A percentile compares a stretch with the other conserved stretches of the same genome.
These are phyloP conservation scores for Dascyllus trimaculatus DNA, from an alignment of 2,113 vertebrate species.

Conservation along the genomic window DNA sequence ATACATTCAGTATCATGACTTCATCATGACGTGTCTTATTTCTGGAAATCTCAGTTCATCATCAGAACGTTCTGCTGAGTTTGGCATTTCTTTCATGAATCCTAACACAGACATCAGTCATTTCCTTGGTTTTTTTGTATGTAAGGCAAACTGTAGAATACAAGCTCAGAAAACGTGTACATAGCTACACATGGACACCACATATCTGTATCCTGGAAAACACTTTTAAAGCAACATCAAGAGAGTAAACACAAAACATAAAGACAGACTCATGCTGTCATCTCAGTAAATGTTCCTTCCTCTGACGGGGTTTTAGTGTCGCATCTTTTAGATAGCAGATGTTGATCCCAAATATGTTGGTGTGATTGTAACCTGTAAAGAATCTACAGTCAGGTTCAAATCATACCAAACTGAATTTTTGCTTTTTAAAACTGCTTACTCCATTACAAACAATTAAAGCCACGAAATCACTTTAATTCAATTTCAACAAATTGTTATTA, in stretches of 20 bases:
- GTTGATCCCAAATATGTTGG: too few relatives aligned
- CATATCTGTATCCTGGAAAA: background rate
- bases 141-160: background rate
- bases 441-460: background rate
- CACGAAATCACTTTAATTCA: conserved; percentile 19
- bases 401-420: background rate
- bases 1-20: background rate
- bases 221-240: background rate
- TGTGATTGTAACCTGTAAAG: background rate
- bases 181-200: conserved; percentile 1
- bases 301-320: background rate
- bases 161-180: background rate
- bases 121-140: background rate
- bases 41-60: background rate
- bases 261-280: background rate
- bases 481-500: conserved; percentile 30
- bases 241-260: background rate
- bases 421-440: conserved; percentile 16
- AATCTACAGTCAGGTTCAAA: background rate
- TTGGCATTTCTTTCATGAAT: conserved; percentile 8
- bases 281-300: background rate
- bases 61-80: conserved; percentile 1
- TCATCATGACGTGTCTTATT: too few relatives aligned
- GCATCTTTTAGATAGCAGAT: too few relatives aligned
- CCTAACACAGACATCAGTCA: background rate